A percentile compares a stretch with the other conserved stretches of the same genome.
These are phyloP conservation scores for Laterallus jamaicensis DNA, from an alignment of 2,113 vertebrate species.

Conservation along the genomic window DNA sequence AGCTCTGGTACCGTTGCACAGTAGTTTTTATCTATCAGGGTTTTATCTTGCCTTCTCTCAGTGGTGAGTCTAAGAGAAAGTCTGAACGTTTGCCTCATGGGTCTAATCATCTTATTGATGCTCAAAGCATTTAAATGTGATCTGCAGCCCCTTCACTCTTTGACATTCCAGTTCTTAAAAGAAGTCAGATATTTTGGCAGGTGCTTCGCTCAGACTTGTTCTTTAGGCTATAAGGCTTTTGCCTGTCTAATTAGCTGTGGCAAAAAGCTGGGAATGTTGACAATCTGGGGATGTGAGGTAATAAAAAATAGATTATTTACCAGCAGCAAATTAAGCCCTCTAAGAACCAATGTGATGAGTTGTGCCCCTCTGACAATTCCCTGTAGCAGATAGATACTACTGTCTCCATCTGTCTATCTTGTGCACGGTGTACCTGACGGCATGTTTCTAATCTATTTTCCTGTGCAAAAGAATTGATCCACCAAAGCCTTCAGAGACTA, in stretches of 20 bases:
- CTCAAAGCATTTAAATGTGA: slow-evolving; percentile 71
- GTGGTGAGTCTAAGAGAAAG: slow-evolving; percentile 66
- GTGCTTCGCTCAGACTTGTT: slow-evolving; percentile 68
- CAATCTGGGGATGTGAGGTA: slow-evolving; percentile 66
- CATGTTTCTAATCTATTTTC: slow-evolving; percentile 47
- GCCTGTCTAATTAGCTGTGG: slow-evolving; percentile 75
- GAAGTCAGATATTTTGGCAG: slow-evolving; percentile 67
- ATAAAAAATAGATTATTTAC: slow-evolving; percentile 72
- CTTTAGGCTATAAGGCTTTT: slow-evolving; percentile 66
- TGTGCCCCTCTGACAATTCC: slow-evolving; percentile 56
- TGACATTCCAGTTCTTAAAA: slow-evolving; percentile 64
- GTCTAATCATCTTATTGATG: slow-evolving; percentile 71
- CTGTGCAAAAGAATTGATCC: slow-evolving; percentile 53
- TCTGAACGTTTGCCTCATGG: slow-evolving; percentile 66
- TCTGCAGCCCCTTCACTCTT: slow-evolving; percentile 68
- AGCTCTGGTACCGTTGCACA: slow-evolving; percentile 60
- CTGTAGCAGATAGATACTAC: slow-evolving; percentile 37
- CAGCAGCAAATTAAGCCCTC: slow-evolving; percentile 65
- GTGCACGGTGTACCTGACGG: slow-evolving; percentile 28
- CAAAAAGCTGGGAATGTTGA: slow-evolving; percentile 68
- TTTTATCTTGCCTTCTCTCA: slow-evolving; percentile 70
- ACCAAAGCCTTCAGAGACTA: slow-evolving; percentile 27
- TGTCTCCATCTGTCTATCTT: slow-evolving; percentile 58
- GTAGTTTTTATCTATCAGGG: slow-evolving; percentile 62
- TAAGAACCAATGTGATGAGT: slow-evolving; percentile 56